Percentiles rank a stretch among this genome's conserved stretches.
These are phyloP conservation scores for Mohoua ochrocephala DNA, from an alignment of 2,113 vertebrate genomes.

Conservation along the genomic window DNA sequence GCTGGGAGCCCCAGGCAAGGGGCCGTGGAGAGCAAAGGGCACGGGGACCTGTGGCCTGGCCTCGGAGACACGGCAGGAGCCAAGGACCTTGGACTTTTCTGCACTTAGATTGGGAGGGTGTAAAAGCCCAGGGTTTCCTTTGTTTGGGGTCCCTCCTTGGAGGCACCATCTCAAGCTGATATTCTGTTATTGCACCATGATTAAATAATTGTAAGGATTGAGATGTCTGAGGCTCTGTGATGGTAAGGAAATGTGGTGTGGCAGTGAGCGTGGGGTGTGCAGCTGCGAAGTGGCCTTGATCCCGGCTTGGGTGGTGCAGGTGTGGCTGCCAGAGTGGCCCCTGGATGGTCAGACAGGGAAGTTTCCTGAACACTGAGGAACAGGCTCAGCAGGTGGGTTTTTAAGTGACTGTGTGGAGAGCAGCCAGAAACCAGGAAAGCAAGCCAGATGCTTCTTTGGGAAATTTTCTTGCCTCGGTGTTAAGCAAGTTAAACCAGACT, in stretches of 20 bases:
- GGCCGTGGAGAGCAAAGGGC: neutral
- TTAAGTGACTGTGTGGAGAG: neutral
- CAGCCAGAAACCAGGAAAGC: neutral
- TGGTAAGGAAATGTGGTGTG: neutral
- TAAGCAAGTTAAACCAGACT: neutral
- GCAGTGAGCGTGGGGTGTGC: neutral
- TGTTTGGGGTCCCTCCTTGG: neutral
- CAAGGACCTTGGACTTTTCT: neutral
- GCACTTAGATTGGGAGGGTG: too few relatives aligned
- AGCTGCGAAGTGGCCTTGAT: neutral
- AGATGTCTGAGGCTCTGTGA: neutral
- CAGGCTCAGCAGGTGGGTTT: neutral
- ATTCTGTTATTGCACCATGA: neutral
- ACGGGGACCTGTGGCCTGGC: neutral
- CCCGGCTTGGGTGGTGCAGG: accelerated
- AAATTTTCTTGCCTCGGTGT: neutral
- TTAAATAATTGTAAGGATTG: neutral
- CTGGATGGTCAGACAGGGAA: neutral
- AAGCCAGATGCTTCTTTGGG: neutral
- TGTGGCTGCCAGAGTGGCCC: neutral
- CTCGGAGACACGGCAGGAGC: neutral
- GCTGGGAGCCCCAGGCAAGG: neutral
- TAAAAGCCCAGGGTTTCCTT: neutral
- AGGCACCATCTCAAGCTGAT: neutral
- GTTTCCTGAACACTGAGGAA: neutral